Conservation (phyloP, 2,797 vertebrate species). For the Adelosebastes latens region DNA sequence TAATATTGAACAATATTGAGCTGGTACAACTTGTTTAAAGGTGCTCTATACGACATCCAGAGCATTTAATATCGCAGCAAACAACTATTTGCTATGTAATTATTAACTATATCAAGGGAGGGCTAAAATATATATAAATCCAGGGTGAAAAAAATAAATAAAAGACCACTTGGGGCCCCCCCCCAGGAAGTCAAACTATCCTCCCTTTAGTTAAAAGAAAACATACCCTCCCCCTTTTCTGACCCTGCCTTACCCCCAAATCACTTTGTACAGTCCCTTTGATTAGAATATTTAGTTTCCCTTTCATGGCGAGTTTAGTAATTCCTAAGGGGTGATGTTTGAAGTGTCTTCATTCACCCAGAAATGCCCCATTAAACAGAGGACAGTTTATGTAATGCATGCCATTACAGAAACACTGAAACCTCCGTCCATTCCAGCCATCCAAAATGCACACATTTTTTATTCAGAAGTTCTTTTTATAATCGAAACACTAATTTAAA, state of each 20-base stretch:
- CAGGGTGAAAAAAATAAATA: too few species aligned
- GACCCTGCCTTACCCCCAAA: not conserved
- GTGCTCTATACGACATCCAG: too few species aligned
- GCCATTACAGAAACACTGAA: not conserved
- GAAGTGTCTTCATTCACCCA: not conserved
- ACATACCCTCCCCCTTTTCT: not conserved
- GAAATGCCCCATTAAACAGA: not conserved
- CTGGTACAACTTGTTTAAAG: not conserved
- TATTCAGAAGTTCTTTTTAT: not conserved
- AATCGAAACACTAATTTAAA: slow-evolving; percentile 11
- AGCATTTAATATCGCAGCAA: too few species aligned
- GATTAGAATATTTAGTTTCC: not conserved
- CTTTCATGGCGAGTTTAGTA: not conserved
- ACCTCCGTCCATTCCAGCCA: not conserved
- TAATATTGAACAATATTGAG: not conserved
- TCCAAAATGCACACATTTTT: slow-evolving; percentile 9
- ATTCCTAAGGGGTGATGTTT: not conserved
- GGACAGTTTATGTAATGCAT: not conserved
- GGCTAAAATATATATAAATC: not conserved
- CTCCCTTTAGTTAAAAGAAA: not conserved
- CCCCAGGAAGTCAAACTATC: not conserved
- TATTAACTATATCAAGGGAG: not conserved
- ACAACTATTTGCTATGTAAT: not conserved
- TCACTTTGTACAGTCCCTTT: not conserved
- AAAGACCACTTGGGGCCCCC: not conserved